Conservation (phyloP, 2,113 vertebrate genomes). For the Clarias macrocephalus region DNA sequence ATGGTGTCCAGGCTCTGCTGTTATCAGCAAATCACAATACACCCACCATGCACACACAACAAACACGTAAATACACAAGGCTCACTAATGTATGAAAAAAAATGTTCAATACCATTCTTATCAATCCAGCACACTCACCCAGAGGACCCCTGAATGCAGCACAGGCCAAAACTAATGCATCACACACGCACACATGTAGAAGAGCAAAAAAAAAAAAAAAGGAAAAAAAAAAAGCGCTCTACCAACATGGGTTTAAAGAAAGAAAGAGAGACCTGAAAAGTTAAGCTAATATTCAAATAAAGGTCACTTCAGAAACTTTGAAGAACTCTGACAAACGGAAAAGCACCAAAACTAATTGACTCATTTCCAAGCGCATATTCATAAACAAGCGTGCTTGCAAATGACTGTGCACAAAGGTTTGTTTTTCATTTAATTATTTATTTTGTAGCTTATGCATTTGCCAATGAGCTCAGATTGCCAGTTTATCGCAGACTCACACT, state of each 20-base stretch:
- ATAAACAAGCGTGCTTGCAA: slow-evolving; percentile 52
- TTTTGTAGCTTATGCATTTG: slow-evolving; percentile 55
- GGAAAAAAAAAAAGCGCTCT: background rate
- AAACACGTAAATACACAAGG: slow-evolving; percentile 40
- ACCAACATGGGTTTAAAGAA: slow-evolving; percentile 1
- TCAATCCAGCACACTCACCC: slow-evolving; percentile 71
- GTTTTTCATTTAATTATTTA: slow-evolving; percentile 41
- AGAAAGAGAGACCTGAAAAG: background rate
- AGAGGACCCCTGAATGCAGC: slow-evolving; percentile 63
- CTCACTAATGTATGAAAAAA: slow-evolving; percentile 50
- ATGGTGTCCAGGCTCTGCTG: slow-evolving; percentile 40
- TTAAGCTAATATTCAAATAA: background rate
- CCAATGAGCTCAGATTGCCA: slow-evolving; percentile 61
- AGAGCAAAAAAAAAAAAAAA: background rate
- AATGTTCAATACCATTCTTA: slow-evolving; percentile 64
- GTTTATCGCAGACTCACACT: slow-evolving; percentile 63
- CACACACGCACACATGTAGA: slow-evolving; percentile 26
- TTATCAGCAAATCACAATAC: slow-evolving; percentile 52
- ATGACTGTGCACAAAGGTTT: slow-evolving; percentile 48
- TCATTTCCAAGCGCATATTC: slow-evolving; percentile 63
- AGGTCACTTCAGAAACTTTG: slow-evolving; percentile 21
- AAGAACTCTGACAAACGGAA: slow-evolving; percentile 39
- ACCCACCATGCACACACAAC: slow-evolving; percentile 39
- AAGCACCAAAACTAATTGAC: slow-evolving; percentile 61
- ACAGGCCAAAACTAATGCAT: slow-evolving; percentile 65